Evolutionary conservation across 1,140 invertebrate genomes (phyloP), one percentile per base, ranked within the genome.

Genomic region (Ceratina australensis): DNA sequence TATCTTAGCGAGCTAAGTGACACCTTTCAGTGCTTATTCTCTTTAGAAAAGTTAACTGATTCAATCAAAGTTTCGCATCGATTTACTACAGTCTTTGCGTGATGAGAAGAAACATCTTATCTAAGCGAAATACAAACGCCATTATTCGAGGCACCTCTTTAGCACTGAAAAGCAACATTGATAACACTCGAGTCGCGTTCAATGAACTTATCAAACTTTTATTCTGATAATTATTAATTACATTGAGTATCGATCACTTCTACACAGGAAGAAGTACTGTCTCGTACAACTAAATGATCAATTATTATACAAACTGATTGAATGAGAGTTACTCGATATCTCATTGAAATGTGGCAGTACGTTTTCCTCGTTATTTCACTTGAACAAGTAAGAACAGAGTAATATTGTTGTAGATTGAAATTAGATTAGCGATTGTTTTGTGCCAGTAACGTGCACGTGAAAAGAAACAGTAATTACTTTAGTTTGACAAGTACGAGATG

Each of bases 331-430:
- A 10, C 33, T 10, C n/a, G 50, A 20, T 20, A 28, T 20, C 22
- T 12, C 7, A 8, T 8, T 26, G 52, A 33, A 67, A 79, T 4
- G 47, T 71, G 61, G 66, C 80, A 67, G 61, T 60, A 67, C 72
- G n/a, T 67, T 75, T 61, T 74, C 47, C 12, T 10, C n/a, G 24
- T 16, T 50, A 49, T 59, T 13, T 66, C 28, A 60, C 68, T 78
- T 47, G 10, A 24, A 42, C 7, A 26, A 64, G 50, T 68, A 78
- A 26, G 22, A 54, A 60, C 79, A 87, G 80, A 87, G 81, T 82
- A 85, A 86, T 82, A 89, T 83, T 81, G 81, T 87, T 72, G 88
- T 89, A 89, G 84, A 88, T 87, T 88, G 87, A 79, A 71, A 66
- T 86, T 82, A 82, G 78, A 63, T 63, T 85, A 85, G 87, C 83